Base-by-base conservation (phyloP, 37 sponge, comb jelly and placozoan species). In the Oscarella lobularis region DNA sequence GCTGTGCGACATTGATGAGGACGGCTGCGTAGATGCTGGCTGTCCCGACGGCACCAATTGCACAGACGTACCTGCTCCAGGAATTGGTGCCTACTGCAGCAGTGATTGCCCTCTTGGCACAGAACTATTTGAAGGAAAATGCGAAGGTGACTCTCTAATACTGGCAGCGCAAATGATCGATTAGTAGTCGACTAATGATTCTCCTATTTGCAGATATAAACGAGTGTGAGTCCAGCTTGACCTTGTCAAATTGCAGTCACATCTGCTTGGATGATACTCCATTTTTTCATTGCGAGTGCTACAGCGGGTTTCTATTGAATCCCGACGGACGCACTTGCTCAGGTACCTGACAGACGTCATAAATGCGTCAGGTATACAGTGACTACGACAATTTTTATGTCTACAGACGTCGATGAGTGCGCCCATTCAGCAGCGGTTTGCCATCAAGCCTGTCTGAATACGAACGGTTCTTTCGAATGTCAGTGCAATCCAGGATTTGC, bases 201-300 rank as follows among this genome's bases (percentile, higher is more conserved):
- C 60, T 48, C 20, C 20, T 48, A 48, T 48, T 48, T 48, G 60
- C 60, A 48, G 60, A 48, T n/a, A n/a, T n/a, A n/a, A n/a, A n/a
- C n/a, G n/a, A 66, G 2, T 85, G 86, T 55, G 37, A 14, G 36
- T n/a, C n/a, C n/a, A 82, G 86, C 0, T 85, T 66, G 33, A 14
- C 1, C 1, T 36, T 66, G 9, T 38, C 32, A 27, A 54, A 5
- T 41, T 74, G 3, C 1, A 41, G 38, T 75, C n/a, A 38, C 37
- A 75, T 72, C 3, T 67, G 20, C 31, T 3, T 60, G 3, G 3
- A 36, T 33, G 33, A 72, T 0, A 9, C 41, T 20, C 75, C 75
- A 38, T 71, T 65, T 0, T 81, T 39, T 40, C 2, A 1, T 0
- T 85, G 81, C 39, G 60, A 33, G n/a, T 82, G 87, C 39, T 4